Percentiles rank a stretch among this genome's conserved stretches.
These are phyloP conservation scores for Agriotes lineatus DNA, from an alignment of 2,888 invertebrate species.

Conservation along the genomic window DNA sequence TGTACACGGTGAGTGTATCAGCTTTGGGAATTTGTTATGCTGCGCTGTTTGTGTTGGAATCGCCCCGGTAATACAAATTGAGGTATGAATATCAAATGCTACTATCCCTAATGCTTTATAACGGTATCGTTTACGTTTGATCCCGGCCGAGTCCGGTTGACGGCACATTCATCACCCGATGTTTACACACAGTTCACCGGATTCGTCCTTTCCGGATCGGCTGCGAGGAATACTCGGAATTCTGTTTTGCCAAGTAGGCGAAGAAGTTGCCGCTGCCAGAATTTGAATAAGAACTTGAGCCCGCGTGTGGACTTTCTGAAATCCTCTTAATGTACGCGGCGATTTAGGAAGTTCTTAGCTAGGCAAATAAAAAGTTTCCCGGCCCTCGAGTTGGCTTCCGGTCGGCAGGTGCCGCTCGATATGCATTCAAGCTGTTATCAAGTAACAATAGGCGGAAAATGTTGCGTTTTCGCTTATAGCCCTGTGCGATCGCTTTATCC, in stretches of 20 bases:
- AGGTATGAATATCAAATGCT: conserved; percentile 40
- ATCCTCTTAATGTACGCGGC: conserved; percentile 19
- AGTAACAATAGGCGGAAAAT: too few relatives aligned
- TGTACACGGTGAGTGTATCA: background rate
- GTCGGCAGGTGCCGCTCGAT: too few relatives aligned
- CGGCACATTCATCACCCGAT: conserved; percentile 40
- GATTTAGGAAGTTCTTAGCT: background rate
- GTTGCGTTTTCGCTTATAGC: too few relatives aligned
- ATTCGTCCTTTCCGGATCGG: conserved; percentile 34
- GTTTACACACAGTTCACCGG: conserved; percentile 39
- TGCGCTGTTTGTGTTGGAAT: conserved; percentile 17
- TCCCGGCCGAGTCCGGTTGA: conserved; percentile 38
- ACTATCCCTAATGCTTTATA: conserved; percentile 34
- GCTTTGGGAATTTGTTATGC: conserved; percentile 11
- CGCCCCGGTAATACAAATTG: conserved; percentile 37
- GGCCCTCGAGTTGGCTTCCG: too few relatives aligned
- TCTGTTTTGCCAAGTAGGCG: conserved; percentile 23
- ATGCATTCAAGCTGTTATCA: too few relatives aligned
- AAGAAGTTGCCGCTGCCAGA: conserved; percentile 11
- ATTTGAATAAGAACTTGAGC: conserved; percentile 33
- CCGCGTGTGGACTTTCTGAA: conserved; percentile 16
- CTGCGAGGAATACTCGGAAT: conserved; percentile 28
- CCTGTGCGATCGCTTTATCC: too few relatives aligned
- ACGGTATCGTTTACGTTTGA: conserved; percentile 37
- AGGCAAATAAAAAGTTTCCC: too few relatives aligned